These are phyloP conservation scores for Andrena cerasifolii DNA, from an alignment of 1,140 invertebrate species.

Conservation along the genomic window DNA sequence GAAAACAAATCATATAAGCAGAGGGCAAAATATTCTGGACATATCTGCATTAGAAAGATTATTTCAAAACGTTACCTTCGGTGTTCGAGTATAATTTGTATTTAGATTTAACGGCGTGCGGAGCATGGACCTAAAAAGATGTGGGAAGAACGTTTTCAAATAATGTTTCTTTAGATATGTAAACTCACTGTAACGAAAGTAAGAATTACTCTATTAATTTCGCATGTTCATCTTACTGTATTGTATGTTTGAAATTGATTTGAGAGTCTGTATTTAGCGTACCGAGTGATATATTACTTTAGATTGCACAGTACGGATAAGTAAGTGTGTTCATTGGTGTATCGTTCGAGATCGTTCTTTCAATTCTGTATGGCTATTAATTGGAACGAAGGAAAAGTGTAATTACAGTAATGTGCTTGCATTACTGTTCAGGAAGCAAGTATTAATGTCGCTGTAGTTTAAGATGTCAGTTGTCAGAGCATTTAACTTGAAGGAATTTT, in stretches of 20 bases:
- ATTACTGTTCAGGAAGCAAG: not conserved
- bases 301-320: constrained; percentile 21
- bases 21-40: constrained; percentile 2
- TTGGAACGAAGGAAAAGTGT: not conserved
- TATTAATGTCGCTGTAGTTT: constrained; percentile 6
- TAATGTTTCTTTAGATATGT: constrained; percentile 38
- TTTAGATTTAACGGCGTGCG: not conserved
- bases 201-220: constrained; percentile 2
- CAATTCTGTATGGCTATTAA: not conserved
- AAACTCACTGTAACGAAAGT: not conserved
- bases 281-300: not conserved
- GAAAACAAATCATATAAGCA: constrained; percentile 10
- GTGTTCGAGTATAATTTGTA: constrained; percentile 5
- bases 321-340: constrained; percentile 4
- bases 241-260: not conserved
- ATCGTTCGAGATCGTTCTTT: not conserved
- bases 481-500: constrained; percentile 35
- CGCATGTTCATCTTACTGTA: not conserved
- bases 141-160: constrained; percentile 28
- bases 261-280: not conserved
- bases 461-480: not conserved
- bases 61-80: constrained; percentile 21
- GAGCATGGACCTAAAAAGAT: not conserved
- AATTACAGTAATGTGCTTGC: not conserved
- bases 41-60: constrained; percentile 34